Evolutionary conservation across 2,888 invertebrate genomes (phyloP), one percentile per base, ranked within the genome.

Genomic region (Tribolium freemani): DNA sequence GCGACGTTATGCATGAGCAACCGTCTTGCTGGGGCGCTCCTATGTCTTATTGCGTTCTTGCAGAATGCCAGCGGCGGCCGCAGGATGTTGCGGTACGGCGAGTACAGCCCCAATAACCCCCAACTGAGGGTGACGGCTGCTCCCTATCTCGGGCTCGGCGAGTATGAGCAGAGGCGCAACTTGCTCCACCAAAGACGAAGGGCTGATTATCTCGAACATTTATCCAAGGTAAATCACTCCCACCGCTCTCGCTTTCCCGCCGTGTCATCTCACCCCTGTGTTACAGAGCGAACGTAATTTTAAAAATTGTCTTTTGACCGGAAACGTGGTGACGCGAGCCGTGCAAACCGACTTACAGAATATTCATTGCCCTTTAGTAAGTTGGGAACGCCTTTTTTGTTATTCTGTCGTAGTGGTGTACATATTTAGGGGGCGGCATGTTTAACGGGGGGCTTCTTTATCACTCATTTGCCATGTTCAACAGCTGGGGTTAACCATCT

Each of bases 51-150:
- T 38, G 8, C 38, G 38, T n/a, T 38, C 6, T 45, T 61, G 2
- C 38, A 69, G 63, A 21, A 64, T 64, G 64, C 31, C 11, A 38
- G 31, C 21, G 58, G 31, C 31, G 48, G 50, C 48, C 64, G 50
- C 75, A 81, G 77, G 70, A 90, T 90, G 90, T 83, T 90, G 83
- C 90, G 89, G 67, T 89, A 89, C 58, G 90, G 90, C 60, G 90
- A 90, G 79, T 90, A 88, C 78, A 90, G 90, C n/a, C 90, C 90
- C 1, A 90, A 90, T 85, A 90, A 90, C 84, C 90, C 90, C 10
- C 85, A 89, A 73, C 10, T 70, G 38, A 87, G 89, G 63, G 87
- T 84, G 70, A 78, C 83, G 58, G 83, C 67, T 16, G 90, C 90
- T 78, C 90, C 88, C 0, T 86, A 90, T 73, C 84, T 89, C 50